These are phyloP conservation scores for Gasterosteus aculeatus DNA, from an alignment of 2,113 vertebrate genomes.

Conservation along the genomic window DNA sequence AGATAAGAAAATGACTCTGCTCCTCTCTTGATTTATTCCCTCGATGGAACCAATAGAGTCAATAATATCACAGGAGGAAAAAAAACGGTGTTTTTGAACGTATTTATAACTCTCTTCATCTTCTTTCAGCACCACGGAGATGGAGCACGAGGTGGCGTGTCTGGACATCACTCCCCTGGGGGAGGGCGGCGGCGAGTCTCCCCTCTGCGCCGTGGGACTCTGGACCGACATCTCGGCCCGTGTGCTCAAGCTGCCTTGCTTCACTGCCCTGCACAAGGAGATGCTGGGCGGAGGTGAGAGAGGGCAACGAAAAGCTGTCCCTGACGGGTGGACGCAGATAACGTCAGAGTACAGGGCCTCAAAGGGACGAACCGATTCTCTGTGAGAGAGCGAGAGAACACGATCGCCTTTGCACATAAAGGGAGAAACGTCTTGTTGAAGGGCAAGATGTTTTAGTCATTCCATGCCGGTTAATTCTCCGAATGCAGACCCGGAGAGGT, in stretches of 20 bases:
- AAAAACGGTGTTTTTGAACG: no score
- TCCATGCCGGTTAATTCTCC: neutral
- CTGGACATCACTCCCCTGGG: conserved; percentile 96
- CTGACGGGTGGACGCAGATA: no score
- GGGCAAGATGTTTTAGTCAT: neutral
- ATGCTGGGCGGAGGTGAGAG: conserved; percentile 97
- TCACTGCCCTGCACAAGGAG: conserved; percentile 95
- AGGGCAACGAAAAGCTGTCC: conserved; percentile 2
- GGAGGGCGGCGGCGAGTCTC: conserved; percentile 88
- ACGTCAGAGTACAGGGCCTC: neutral
- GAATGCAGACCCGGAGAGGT: conserved; percentile 2
- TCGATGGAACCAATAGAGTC: neutral
- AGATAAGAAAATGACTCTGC: no score
- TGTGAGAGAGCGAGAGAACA: neutral
- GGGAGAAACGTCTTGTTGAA: neutral
- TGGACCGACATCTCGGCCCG: conserved; percentile 99
- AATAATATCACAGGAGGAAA: no score
- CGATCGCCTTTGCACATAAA: neutral
- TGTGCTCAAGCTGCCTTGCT: conserved; percentile 93
- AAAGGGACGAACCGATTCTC: conserved; percentile 1
- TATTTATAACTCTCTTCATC: neutral
- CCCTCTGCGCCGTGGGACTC: conserved; percentile 94
- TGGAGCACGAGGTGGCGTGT: conserved; percentile 99
- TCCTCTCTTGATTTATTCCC: no score
- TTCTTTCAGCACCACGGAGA: conserved; percentile 88